Base-by-base conservation (phyloP, 2,797 vertebrate genomes). In the Pseudomugil tenellus region DNA sequence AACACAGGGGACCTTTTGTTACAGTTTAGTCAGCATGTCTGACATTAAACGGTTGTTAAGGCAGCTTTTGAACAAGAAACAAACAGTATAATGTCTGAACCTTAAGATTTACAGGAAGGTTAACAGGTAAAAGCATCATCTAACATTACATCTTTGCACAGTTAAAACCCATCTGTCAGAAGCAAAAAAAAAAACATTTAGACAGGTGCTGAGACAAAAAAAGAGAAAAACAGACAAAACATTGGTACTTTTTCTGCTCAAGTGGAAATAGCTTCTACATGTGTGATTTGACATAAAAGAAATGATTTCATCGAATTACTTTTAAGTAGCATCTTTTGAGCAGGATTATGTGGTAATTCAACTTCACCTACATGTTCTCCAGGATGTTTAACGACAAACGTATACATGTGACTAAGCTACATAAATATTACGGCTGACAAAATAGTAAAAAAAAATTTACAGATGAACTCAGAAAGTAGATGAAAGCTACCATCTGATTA, bases 51-150 rank as follows among this genome's bases (percentile, higher is more conserved):
- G 77, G 81, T 83, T 67, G 46, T 72, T 60, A 70, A 13, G 35
- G 37, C 56, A 39, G 26, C 16, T 11, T 19, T 80, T 79, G 64
- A 37, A 41, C 11, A n/a, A 12, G 25, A 26, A 12, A 34, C 81
- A 81, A 82, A 77, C 74, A 78, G 74, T 26, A 9, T 70, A 72
- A 77, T 61, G 70, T n/a, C 72, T 72, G 6, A 78, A 80, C 85
- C 76, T 79, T 83, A 79, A 53, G 39, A 67, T 83, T 13, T 64
- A 73, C 72, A 63, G 56, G 51, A 23, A 26, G 23, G 59, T 62
- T 70, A 67, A 80, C 21, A 29, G 41, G 28, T 37, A 66, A 13
- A 51, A 5, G 1, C 41, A 52, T 4, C 53, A 48, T 49, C 63
- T 55, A 46, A 72, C 1, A 46, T 60, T 9, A 41, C 32, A 58